phyloP scores from a whole-genome alignment of 2,113 vertebrate species.

The Nematolebias whitei region DNA sequence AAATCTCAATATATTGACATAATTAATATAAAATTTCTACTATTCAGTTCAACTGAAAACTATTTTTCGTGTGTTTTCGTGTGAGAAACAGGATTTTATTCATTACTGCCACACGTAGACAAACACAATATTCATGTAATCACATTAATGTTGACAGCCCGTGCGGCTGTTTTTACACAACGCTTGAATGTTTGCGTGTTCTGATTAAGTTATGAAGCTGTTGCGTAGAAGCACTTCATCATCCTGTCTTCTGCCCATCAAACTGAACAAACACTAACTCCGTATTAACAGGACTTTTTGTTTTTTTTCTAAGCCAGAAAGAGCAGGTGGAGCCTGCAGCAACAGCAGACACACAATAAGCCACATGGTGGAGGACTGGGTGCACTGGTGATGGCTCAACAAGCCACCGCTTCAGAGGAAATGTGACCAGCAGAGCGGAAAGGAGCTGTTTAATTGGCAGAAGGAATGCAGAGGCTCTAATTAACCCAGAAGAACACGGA shows the following conservation, averaged over 20 bases:
- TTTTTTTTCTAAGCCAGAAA: constrained; percentile 49
- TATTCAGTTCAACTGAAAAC: no score
- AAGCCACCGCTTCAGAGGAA: constrained; percentile 54
- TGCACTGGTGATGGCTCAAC: constrained; percentile 56
- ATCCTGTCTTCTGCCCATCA: constrained; percentile 32
- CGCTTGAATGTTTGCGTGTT: constrained; percentile 11
- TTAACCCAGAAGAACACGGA: constrained; percentile 54
- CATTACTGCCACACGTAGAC: neutral
- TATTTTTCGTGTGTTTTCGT: neutral
- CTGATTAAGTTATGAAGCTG: constrained; percentile 2
- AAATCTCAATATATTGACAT: no score
- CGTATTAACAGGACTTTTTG: constrained; percentile 44
- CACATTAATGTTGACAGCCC: constrained; percentile 13
- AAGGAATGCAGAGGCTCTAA: constrained; percentile 64
- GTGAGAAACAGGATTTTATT: constrained; percentile 2
- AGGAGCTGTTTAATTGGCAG: constrained; percentile 71
- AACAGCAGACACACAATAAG: constrained; percentile 38
- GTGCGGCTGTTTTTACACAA: constrained; percentile 1
- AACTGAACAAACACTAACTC: constrained; percentile 43
- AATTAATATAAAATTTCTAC: no score
- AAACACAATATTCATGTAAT: constrained; percentile 28
- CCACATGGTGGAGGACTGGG: constrained; percentile 47
- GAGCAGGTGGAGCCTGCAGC: constrained; percentile 21
- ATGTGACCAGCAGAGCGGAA: constrained; percentile 64
- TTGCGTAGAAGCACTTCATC: neutral